Evolutionary conservation across 2,113 vertebrate genomes (phyloP), one percentile per base, ranked within the genome.

Genomic region (Alces alces): DNA sequence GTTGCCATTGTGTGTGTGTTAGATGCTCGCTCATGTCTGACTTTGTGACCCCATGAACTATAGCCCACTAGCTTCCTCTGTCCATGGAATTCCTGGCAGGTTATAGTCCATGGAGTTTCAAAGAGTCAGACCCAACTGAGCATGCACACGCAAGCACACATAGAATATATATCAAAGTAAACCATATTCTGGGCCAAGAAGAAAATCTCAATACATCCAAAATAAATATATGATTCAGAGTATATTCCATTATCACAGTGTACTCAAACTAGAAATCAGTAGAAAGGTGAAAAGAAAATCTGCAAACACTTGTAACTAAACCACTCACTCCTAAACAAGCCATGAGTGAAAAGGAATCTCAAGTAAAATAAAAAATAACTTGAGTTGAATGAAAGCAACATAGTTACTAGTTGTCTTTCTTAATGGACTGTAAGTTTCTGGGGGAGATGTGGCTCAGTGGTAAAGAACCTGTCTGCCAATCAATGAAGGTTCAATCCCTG

Each of bases 91-190:
- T 73, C 5, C n/a, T 36, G n/a, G n/a, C 66, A 70, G 19, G n/a
- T 9, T 70, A 23, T 70, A 70, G 19, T 70, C n/a, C 19, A 70
- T 12, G 10, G 66, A 70, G 66, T 36, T 39, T n/a, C 66, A 39
- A 70, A 70, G n/a, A 70, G 66, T 12, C 21, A 5, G n/a, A 39
- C 1, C 12, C 66, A 70, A 39, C 9, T 70, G 66, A 70, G 19
- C 19, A 39, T 0, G 0, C 19, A 70, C n/a, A 11, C 0, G 5
- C 19, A 70, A 3, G 66, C n/a, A 70, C 17, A 6, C 19, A 39
- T 70, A 70, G 36, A 70, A 36, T 70, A 70, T 70, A 23, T 21
- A 70, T 70, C 66, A 39, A 36, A 70, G n/a, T 39, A 70, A 70
- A 70, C n/a, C 66, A 39, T 36, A 70, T 70, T 70, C n/a, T 70